Percentiles rank a stretch among this genome's conserved stretches.
Conservation (phyloP, 92 coral and sea anemone species). For the Epizoanthus rinbou region DNA sequence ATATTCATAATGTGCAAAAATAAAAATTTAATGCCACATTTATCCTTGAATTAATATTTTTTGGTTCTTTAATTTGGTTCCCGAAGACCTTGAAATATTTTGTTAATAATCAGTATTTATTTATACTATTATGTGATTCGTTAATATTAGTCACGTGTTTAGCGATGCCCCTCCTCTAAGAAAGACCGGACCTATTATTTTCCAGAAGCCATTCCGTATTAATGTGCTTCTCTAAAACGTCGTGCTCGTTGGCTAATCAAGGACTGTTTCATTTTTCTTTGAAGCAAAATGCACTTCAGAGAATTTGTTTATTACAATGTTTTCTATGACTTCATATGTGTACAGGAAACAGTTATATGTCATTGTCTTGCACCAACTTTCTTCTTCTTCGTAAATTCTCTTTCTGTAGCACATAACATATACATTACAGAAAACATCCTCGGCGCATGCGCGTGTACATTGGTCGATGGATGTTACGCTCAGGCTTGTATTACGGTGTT, state of each 20-base stretch:
- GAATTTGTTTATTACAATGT: slow-evolving; percentile 10
- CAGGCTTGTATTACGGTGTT: not conserved
- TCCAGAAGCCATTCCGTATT: not conserved
- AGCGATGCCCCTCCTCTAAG: too few relatives aligned
- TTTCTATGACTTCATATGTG: slow-evolving; percentile 23
- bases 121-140: too few relatives aligned
- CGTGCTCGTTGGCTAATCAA: too few relatives aligned
- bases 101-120: too few relatives aligned
- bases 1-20: too few relatives aligned
- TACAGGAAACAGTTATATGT: slow-evolving; percentile 46
- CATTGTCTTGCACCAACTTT: slow-evolving; percentile 45
- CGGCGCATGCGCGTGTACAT: slow-evolving; percentile 6
- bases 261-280: not conserved
- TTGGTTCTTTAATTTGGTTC: too few relatives aligned
- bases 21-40: too few relatives aligned
- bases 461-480: not conserved
- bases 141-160: too few relatives aligned
- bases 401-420: slow-evolving; percentile 39
- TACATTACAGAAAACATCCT: slow-evolving; percentile 39
- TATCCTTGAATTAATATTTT: too few relatives aligned
- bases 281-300: slow-evolving; percentile 40
- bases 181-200: too few relatives aligned
- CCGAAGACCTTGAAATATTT: too few relatives aligned
- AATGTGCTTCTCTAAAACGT: not conserved
- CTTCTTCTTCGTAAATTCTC: not conserved